These are phyloP conservation scores for Liodrosophila aerea DNA, from an alignment of 2,888 invertebrate species.

Conservation along the genomic window DNA sequence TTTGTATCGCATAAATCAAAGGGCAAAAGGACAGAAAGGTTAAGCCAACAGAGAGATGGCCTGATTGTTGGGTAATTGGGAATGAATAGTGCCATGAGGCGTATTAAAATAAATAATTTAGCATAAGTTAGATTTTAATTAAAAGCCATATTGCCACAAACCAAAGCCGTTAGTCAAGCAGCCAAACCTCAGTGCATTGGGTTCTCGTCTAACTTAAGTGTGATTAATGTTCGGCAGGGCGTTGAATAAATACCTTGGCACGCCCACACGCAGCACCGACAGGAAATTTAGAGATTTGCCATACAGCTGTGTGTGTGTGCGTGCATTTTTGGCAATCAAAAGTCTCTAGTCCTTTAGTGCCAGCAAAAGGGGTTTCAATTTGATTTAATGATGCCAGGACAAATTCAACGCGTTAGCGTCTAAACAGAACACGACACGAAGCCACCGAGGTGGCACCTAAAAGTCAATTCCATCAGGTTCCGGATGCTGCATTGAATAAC, in stretches of 20 bases:
- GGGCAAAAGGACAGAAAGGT: conserved; percentile 1
- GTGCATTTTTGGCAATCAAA: conserved; percentile 63
- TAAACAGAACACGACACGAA: conserved; percentile 34
- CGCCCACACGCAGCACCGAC: conserved; percentile 23
- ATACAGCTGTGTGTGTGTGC: neutral
- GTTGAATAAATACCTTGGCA: conserved; percentile 56
- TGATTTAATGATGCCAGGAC: conserved; percentile 75
- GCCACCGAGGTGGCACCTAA: conserved; percentile 48
- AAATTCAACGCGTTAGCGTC: conserved; percentile 67
- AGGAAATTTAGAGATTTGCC: conserved; percentile 12
- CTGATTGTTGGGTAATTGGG: conserved; percentile 22
- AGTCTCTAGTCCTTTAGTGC: conserved; percentile 56
- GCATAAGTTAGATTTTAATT: conserved; percentile 54
- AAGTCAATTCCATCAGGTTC: conserved; percentile 76
- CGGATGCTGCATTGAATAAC: conserved; percentile 75
- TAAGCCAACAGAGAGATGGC: conserved; percentile 10
- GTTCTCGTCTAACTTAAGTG: conserved; percentile 52
- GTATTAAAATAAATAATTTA: conserved; percentile 50
- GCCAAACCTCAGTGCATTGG: conserved; percentile 46
- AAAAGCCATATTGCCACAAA: conserved; percentile 37
- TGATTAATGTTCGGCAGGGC: conserved; percentile 62
- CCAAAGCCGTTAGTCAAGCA: conserved; percentile 45
- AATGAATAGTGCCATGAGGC: conserved; percentile 16
- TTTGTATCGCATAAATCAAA: conserved; percentile 42
- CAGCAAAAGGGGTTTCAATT: conserved; percentile 71